Conservation (phyloP, 2,797 vertebrate species). For the Petrocephalus schoutedeni region DNA sequence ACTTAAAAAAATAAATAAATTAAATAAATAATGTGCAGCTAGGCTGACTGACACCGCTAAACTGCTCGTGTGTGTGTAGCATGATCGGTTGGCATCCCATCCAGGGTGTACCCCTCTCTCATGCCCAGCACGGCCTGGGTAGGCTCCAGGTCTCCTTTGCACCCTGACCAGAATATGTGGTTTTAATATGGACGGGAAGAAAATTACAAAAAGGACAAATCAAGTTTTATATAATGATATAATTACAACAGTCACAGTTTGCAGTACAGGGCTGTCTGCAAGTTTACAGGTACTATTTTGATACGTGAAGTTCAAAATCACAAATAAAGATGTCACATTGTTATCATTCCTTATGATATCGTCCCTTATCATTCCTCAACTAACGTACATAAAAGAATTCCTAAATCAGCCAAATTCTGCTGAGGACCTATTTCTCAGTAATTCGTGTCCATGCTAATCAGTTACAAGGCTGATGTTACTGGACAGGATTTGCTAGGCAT, state of each 20-base stretch:
- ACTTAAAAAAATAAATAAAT: no score
- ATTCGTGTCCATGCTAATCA: background rate
- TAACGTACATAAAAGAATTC: background rate
- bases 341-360: background rate
- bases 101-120: background rate
- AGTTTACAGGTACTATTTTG: background rate
- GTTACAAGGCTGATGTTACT: background rate
- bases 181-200: background rate
- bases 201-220: background rate
- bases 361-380: background rate
- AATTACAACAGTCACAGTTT: background rate
- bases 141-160: background rate
- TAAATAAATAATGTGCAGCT: background rate
- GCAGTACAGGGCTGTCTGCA: background rate
- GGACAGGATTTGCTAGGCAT: background rate
- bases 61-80: background rate
- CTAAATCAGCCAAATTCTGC: background rate
- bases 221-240: background rate
- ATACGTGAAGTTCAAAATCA: background rate
- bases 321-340: background rate
- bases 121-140: background rate
- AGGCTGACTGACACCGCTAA: background rate
- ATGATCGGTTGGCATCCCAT: background rate
- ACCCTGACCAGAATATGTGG: background rate
- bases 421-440: background rate